A percentile compares a stretch with the other conserved stretches of the same genome.
phyloP scores from a whole-genome alignment of 2,113 vertebrate species.

The Fregetta grallaria region DNA sequence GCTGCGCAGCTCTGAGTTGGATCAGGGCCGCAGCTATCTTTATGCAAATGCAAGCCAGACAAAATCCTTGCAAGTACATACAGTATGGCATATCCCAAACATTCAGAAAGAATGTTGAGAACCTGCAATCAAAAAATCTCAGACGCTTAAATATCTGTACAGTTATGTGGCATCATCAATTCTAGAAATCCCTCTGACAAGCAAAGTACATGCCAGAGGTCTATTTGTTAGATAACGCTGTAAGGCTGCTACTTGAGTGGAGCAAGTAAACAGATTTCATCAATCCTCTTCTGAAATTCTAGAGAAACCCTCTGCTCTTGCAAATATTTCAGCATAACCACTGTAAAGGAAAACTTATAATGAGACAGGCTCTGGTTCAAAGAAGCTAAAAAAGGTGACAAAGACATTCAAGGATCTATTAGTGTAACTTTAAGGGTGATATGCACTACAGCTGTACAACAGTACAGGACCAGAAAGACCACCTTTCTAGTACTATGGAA shows the following conservation, averaged over 20 bases:
- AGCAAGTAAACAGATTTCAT: neutral
- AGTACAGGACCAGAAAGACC: neutral
- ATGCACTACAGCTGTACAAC: neutral
- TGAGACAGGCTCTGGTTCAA: neutral
- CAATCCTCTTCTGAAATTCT: neutral
- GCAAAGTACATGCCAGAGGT: neutral
- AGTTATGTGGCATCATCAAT: neutral
- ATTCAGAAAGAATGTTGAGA: neutral
- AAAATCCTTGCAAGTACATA: neutral
- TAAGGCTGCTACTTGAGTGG: neutral
- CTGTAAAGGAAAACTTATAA: neutral
- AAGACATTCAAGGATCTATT: neutral
- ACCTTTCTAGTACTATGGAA: neutral
- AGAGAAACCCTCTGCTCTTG: neutral
- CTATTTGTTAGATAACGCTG: rapidly evolving
- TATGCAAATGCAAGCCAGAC: neutral
- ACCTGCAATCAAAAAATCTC: neutral
- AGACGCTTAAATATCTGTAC: neutral
- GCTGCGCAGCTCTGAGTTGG: neutral
- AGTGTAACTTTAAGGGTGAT: neutral
- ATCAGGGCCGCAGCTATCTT: neutral
- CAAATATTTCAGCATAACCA: neutral
- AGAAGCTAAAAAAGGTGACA: neutral
- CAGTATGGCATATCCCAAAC: neutral
- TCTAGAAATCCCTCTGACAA: neutral